Evolutionary conservation across 1,140 invertebrate genomes (phyloP), one percentile per base, ranked within the genome.

Genomic region (Brachionus rotundiformis): DNA sequence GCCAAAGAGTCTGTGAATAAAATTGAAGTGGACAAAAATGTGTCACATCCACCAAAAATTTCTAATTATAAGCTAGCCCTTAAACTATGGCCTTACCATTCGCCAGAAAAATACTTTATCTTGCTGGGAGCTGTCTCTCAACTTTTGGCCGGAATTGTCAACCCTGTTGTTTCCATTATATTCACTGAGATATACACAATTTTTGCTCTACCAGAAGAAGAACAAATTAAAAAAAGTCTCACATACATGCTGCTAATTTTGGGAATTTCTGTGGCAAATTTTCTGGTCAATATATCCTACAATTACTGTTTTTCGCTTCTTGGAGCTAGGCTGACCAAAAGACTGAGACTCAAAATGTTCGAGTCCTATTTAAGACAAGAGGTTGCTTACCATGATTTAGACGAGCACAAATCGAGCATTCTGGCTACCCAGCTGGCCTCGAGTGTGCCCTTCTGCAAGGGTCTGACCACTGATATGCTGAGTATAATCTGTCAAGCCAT

Each of bases 301-400:
- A 79, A 79, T 39, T 79, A 79, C 33, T 54, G 23, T 33, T 79
- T 79, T 79, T 54, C 76, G 19, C 19, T 79, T 10, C 33, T 59
- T 1, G 86, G 89, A 4, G 89, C 89, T 76, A 79, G 88, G 59
- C 91, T 94, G 88, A 92, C 93, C 25, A 90, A 91, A 54, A 89
- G 91, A 85, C 90, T 95, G 16, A 11, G 81, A 39, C 10, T 68
- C 83, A 94, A 95, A 90, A 94, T 94, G 23, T 95, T 94, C 4
- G 95, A 93, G 23, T 59, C 59, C 6, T 86, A 91, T 83, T 39
- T 91, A n/a, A 84, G 87, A 84, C 87, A 90, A 86, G 89, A 90
- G 73, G 88, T 91, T 77, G 83, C 85, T 1, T 91, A 85, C 83
- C 91, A 89, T 86, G 90, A 91, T 84, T 86, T 90, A 76, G 83